Evolutionary conservation across 2,888 invertebrate species (phyloP).

Genomic region (Drosophila kokeensis): DNA sequence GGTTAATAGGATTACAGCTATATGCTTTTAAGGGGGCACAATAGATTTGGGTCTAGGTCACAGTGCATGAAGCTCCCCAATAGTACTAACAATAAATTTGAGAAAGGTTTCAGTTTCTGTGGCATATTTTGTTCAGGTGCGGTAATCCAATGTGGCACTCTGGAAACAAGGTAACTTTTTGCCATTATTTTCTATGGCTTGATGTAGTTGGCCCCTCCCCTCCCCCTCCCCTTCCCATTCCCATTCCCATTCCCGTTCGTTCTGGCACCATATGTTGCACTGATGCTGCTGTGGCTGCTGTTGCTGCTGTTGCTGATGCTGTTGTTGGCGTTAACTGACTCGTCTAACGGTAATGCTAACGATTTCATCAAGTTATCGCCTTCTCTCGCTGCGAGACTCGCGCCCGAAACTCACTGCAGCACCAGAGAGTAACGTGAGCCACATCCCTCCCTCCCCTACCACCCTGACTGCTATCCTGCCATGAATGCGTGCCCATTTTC

Average conservation of each 20-base stretch:
- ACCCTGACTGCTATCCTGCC: not conserved
- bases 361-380: slow-evolving; percentile 65
- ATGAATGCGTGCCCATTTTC: slow-evolving; percentile 8
- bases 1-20: not conserved
- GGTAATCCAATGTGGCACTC: not conserved
- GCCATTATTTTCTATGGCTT: slow-evolving; percentile 38
- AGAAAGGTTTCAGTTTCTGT: not conserved
- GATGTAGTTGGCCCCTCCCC: slow-evolving; percentile 6
- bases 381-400: slow-evolving; percentile 25
- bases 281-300: not conserved
- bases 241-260: not conserved
- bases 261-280: slow-evolving; percentile 21
- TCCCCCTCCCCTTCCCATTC: not conserved
- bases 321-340: slow-evolving; percentile 50
- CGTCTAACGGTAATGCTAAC: slow-evolving; percentile 67
- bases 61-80: not conserved
- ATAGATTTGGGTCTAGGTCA: slow-evolving; percentile 1
- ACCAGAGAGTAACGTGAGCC: not conserved
- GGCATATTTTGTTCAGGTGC: not conserved
- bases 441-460: not conserved
- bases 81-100: not conserved
- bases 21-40: too few relatives aligned
- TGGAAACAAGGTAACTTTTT: slow-evolving; percentile 3
- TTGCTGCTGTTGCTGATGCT: slow-evolving; percentile 6
- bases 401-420: slow-evolving; percentile 25